Base-by-base conservation (phyloP, 2,888 invertebrate genomes). In the Coelopa pilipes region DNA sequence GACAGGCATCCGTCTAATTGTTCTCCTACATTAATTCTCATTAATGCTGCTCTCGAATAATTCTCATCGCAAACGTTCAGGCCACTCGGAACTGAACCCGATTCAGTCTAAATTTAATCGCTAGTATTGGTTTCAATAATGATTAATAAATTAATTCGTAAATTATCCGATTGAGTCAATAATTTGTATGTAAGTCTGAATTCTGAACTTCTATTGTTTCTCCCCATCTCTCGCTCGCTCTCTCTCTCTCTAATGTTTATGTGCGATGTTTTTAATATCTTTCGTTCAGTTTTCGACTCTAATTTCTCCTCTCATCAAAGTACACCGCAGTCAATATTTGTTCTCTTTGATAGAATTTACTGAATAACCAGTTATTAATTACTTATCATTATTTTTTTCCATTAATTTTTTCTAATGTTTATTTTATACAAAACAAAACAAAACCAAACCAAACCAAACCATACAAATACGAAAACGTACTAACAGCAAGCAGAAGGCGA, bases 401-500 rank as follows among this genome's bases (percentile, higher is more conserved):
- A 79, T 76, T 81, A 82, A 83, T 82, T 76, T 78, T 80, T 81
- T 82, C 79, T 80, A 78, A 81, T 82, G 82, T 83, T 80, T 82
- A 70, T 78, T 81, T 82, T 79, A 82, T 81, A 82, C 81, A 83
- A 80, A 77, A n/a, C n/a, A n/a, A 82, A 73, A 75, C 73, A 77
- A 76, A 75, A 77, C 34, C 70, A 79, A 78, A 73, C 59, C 50
- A 70, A 75, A 75, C 77, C 67, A 68, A 73, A 80, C 76, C 80
- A 78, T 71, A 77, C 72, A 79, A 79, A 74, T 74, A 55, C 72
- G 75, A 76, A 68, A 66, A 67, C 76, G 80, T 85, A 86, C 86
- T 85, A 86, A 80, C 89, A 93, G 92, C 94, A 99, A 98, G 98
- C 98, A 77, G 99, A 99, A 89, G 99, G 99, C 78, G 99, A 99